Base-by-base conservation (phyloP, 2,888 invertebrate species). In the Coenonympha arcania region DNA sequence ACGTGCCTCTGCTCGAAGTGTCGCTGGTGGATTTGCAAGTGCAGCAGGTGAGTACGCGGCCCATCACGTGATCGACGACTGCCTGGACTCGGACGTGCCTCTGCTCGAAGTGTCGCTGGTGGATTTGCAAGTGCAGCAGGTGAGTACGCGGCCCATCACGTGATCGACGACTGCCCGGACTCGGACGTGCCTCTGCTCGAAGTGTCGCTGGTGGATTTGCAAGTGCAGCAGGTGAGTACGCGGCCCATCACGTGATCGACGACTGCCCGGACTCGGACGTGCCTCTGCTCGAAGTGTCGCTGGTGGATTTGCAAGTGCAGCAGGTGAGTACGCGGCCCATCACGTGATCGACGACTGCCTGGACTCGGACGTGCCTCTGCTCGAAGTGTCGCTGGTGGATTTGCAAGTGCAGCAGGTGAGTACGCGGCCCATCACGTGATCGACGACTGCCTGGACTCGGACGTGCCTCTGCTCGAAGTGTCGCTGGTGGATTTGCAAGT, bases 191-290 rank as follows among this genome's bases (percentile, higher is more conserved):
- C 99, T 0, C 80, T 99, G 9, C 76, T 96, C 9, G 97, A 99
- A 73, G 73, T 98, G 9, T 89, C 92, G 0, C 79, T 96, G 41
- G 87, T 89, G 0, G 91, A 93, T 48, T 71, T 94, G 4, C 88
- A 88, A 46, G 72, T 93, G 1, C 87, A 87, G 45, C 84, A 85
- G 71, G 84, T 89, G 6, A 15, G 31, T 2, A 2, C 2, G 3
- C n/a, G n/a, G n/a, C n/a, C n/a, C n/a, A n/a, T n/a, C n/a, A n/a
- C 74, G 91, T 99, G 6, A 98, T 99, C 67, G 99, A 99, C 71
- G 99, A 99, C 82, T 98, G 98, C 71, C 91, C 95, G 61, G 98
- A 98, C 77, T 95, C 96, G 0, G 98, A 99, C 80, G 96, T 99
- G 11, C 99, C 99, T 0, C 80, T 99, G 9, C 76, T 96, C 9